phyloP scores from a whole-genome alignment of 2,113 vertebrate species.

The Chelonoidis abingdonii region DNA sequence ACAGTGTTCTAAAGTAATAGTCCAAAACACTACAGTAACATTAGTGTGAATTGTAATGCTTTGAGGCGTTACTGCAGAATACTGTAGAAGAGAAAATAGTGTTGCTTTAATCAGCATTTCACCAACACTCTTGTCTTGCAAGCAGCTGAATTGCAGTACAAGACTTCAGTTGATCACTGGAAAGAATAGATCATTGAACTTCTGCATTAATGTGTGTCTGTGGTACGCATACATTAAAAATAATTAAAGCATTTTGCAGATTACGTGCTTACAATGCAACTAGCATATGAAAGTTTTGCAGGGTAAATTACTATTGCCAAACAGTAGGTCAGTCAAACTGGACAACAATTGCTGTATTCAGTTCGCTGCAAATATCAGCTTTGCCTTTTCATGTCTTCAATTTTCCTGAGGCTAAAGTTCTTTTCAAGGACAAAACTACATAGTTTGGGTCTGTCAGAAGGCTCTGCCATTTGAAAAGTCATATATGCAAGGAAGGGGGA shows the following conservation, averaged over 20 bases:
- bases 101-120: not conserved
- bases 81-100: not conserved
- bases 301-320: not conserved
- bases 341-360: constrained; percentile 2
- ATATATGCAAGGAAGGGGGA: not conserved
- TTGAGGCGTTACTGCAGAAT: not conserved
- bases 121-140: not conserved
- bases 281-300: constrained; percentile 11
- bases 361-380: not conserved
- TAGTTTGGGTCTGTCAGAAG: constrained; percentile 23
- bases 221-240: not conserved
- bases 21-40: not conserved
- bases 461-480: constrained; percentile 22
- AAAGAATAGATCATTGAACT: not conserved
- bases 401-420: constrained; percentile 48
- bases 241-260: not conserved
- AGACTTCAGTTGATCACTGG: not conserved
- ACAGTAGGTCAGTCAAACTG: not conserved
- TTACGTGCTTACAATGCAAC: not conserved
- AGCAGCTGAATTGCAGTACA: not conserved
- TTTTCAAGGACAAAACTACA: constrained; percentile 14
- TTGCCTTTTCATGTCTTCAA: constrained; percentile 35
- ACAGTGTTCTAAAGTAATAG: not conserved
- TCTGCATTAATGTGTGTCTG: not conserved
- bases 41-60: not conserved